Evolutionary conservation across 2,888 invertebrate genomes (phyloP), one percentile per base, ranked within the genome.

Genomic region (Lumbricus terrestris): DNA sequence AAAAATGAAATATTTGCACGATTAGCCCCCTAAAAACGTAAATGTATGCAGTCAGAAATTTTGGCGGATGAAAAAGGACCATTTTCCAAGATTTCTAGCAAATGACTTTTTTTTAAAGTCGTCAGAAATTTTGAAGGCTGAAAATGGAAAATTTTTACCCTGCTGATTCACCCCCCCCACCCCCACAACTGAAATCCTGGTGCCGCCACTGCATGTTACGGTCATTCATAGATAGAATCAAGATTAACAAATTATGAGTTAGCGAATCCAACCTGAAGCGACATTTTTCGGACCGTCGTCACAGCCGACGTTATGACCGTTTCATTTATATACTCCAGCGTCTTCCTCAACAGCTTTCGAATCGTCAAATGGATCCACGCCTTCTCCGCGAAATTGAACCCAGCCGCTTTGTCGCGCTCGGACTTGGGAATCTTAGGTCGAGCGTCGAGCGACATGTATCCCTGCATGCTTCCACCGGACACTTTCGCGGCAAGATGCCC

Each of bases 331-430:
- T 92, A 92, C 34, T 92, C 92, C 5, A 92, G 91, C 16, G 91
- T 91, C 89, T 92, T 92, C 33, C 93, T 91, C 88, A 93, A 82
- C 16, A 93, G 89, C 83, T 93, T 93, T 88, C 93, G 93, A 18
- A 94, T 93, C 2, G 93, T 93, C n/a, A 93, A 90, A 89, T 93
- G 93, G 15, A 93, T 93, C 93, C 94, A 93, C 35, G 93, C 92
- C 82, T 92, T 93, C 91, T 94, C 93, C 5, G 93, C 92, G 85
- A 93, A 92, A 33, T 91, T 88, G 33, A 90, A 85, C 6, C 35
- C 23, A 8, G 89, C 89, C 34, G 54, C n/a, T 40, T 37, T 37
- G n/a, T 90, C 89, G 8, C 82, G 69, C 89, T 89, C 91, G 16
- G 88, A 40, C 37, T 47, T 34, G 3, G 90, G 47, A 16, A 91